Percentiles rank a stretch among this genome's conserved stretches.
These are phyloP conservation scores for Austrolebias charrua DNA, from an alignment of 2,797 vertebrate genomes.

Conservation along the genomic window DNA sequence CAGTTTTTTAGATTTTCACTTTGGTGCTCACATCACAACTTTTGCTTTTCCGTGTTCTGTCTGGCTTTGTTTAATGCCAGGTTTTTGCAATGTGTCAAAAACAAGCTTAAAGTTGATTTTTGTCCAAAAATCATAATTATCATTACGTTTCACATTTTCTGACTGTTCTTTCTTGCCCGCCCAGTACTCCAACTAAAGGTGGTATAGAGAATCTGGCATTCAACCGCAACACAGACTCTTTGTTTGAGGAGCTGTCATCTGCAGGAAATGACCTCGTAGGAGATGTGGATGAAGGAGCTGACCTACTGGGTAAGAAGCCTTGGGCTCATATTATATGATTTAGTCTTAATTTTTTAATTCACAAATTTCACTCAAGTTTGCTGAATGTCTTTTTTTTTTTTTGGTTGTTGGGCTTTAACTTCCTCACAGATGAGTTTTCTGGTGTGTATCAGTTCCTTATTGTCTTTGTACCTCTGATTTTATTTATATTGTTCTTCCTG, in stretches of 20 bases:
- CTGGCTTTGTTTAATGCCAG: no score
- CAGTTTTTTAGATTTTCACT: no score
- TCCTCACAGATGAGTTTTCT: constrained; percentile 91
- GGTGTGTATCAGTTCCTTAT: constrained; percentile 85
- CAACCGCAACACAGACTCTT: constrained; percentile 94
- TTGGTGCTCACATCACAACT: no score
- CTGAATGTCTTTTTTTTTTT: constrained; percentile 24
- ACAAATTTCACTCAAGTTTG: constrained; percentile 1
- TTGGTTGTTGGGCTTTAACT: constrained; percentile 40
- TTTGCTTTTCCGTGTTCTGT: no score
- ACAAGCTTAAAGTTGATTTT: no score
- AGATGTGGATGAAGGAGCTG: constrained; percentile 96
- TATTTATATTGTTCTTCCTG: background rate
- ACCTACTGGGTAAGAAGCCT: constrained; percentile 88
- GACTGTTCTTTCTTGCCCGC: background rate
- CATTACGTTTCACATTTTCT: background rate
- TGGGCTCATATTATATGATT: background rate
- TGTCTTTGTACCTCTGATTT: constrained; percentile 55
- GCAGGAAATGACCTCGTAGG: constrained; percentile 93
- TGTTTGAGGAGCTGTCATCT: constrained; percentile 97
- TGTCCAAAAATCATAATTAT: background rate
- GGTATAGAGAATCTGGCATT: constrained; percentile 91
- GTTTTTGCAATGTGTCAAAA: no score
- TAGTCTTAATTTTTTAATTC: background rate
- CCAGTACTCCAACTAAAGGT: constrained; percentile 92